phyloP scores from a whole-genome alignment of 2,113 vertebrate genomes.

The Phylloscopus trochiloides region DNA sequence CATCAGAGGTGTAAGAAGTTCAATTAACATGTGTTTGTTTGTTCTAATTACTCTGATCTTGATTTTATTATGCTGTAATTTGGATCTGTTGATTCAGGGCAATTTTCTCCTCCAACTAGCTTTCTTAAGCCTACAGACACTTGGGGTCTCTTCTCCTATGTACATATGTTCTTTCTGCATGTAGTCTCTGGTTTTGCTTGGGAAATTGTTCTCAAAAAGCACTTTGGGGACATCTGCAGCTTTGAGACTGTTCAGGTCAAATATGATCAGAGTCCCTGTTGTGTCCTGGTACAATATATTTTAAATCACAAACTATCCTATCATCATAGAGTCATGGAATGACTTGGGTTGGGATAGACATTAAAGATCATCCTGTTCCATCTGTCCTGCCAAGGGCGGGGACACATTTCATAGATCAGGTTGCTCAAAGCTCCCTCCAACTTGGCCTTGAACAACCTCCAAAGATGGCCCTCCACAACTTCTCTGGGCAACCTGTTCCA shows the following conservation, averaged over 20 bases:
- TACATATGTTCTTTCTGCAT: background rate
- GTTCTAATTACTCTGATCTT: background rate
- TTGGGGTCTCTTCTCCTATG: background rate
- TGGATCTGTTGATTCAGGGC: background rate
- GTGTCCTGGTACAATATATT: background rate
- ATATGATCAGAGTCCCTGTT: background rate
- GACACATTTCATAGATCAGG: background rate
- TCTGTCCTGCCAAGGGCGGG: accelerated
- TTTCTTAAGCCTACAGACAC: background rate
- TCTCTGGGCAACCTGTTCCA: background rate
- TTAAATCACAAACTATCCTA: background rate
- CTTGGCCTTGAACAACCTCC: background rate
- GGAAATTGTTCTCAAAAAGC: background rate
- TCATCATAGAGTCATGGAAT: background rate
- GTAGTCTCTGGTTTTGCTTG: background rate
- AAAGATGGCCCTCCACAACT: background rate
- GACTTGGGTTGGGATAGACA: background rate
- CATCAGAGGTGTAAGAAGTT: background rate
- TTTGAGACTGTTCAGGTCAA: background rate
- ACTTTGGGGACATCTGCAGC: background rate
- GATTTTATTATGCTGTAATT: background rate
- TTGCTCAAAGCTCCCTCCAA: background rate
- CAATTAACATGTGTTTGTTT: background rate
- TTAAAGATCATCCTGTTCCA: background rate
- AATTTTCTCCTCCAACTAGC: background rate